Evolutionary conservation across 2,888 invertebrate genomes (phyloP), one percentile per base, ranked within the genome.

Genomic region (Clistopyga incitator): DNA sequence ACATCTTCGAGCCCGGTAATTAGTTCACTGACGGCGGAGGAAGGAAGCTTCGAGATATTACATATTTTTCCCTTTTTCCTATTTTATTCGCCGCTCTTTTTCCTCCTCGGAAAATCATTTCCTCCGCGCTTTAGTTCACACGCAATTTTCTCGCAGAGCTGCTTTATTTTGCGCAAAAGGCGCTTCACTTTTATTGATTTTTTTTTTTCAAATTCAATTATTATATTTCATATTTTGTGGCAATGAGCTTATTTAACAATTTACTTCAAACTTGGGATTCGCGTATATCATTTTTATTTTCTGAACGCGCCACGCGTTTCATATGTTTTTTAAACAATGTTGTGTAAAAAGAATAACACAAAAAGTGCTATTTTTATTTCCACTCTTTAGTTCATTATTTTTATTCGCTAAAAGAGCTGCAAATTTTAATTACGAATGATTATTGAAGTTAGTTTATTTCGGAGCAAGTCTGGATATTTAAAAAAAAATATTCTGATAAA

Each of bases 1-100:
- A 92, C 80, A 87, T 91, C 71, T 92, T 90, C 82, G 92, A 92
- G 77, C 91, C 91, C 85, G 92, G 92, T 92, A 85, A 89, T 83
- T 86, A 68, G 76, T 72, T 59, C 56, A 42, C 23, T 65, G 59
- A 64, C 42, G 64, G 13, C 29, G 15, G 56, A 79, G 74, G 68
- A 80, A 80, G 67, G 70, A 81, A 76, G 56, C 59, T 42, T 78
- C 47, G 45, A 23, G 25, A 67, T n/a, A n/a, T 79, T 34, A 42
- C 20, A 65, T 50, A 50, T 70, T 50, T 61, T 71, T 42, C 25
- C 70, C 47, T 68, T 29, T 71, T 68, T 59, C 56, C 23, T 56
- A 65, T 68, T 77, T 65, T 20, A 67, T 47, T 42, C 23, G 56
- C 8, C 45, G 61, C 18, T 50, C 29, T 11, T 59, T 67, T 59